These are phyloP conservation scores for Montipora cactus DNA, from an alignment of 64 coral and sea anemone genomes.

Conservation along the genomic window DNA sequence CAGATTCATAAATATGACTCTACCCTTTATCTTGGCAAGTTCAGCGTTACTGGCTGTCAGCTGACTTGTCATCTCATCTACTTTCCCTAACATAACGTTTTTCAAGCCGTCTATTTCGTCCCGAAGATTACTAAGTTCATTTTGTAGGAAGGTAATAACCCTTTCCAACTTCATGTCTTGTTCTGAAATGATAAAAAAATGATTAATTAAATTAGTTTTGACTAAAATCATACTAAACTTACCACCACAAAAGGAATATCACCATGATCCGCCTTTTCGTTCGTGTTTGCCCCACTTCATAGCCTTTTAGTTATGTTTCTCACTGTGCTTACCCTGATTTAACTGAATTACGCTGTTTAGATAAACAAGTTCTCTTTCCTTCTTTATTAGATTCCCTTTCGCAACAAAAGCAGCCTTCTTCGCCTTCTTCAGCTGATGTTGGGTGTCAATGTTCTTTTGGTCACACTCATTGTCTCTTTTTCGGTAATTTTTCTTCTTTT, in stretches of 20 bases:
- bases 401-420: background rate
- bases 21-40: background rate
- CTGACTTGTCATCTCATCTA: background rate
- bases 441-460: background rate
- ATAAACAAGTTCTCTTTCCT: background rate
- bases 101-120: background rate
- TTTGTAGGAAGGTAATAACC: background rate
- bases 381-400: slow-evolving; percentile 6
- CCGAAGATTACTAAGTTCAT: background rate
- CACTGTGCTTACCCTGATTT: background rate
- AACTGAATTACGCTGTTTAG: background rate
- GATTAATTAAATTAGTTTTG: too few species aligned
- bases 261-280: background rate
- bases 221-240: too few species aligned
- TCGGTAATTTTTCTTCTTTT: background rate
- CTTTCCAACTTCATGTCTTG: background rate
- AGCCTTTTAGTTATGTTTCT: background rate
- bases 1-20: background rate
- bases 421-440: background rate
- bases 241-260: too few species aligned
- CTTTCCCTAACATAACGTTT: background rate
- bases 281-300: background rate
- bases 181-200: background rate
- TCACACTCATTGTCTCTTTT: background rate
- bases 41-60: background rate